Conservation (phyloP, 2,797 vertebrate genomes). For the Microtus californicus region DNA sequence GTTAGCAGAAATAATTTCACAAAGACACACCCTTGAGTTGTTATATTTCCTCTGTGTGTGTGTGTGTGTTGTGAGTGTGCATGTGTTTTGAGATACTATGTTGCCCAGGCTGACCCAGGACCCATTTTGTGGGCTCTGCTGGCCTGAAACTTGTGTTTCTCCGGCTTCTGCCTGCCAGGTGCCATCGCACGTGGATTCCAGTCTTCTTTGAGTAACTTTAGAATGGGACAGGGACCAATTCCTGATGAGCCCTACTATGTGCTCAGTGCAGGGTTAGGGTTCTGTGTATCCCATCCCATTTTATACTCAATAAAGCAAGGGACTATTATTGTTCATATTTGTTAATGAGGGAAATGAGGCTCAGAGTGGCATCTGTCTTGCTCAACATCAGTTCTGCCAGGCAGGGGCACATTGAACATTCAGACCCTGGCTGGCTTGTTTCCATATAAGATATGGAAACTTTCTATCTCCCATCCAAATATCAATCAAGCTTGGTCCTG, state of each 20-base stretch:
- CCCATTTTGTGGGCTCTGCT: not conserved
- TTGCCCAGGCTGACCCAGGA: not conserved
- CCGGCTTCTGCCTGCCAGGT: not conserved
- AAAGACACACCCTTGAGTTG: not conserved
- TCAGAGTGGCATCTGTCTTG: not conserved
- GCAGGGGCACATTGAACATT: not conserved
- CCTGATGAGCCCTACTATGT: not conserved
- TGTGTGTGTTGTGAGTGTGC: not conserved
- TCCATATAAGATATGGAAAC: too few species aligned
- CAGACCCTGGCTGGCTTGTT: not conserved
- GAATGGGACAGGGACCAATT: not conserved
- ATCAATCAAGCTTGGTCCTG: not conserved
- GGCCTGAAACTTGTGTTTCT: not conserved
- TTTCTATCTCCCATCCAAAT: not conserved
- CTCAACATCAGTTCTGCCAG: not conserved
- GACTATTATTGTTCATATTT: not conserved
- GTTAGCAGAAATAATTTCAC: slow-evolving; percentile 39
- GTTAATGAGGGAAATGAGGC: not conserved
- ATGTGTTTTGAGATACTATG: not conserved
- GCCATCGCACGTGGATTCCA: not conserved
- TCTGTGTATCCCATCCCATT: not conserved
- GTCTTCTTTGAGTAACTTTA: not conserved
- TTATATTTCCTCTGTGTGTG: not conserved
- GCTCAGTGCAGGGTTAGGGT: not conserved
- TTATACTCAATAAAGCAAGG: not conserved